phyloP scores from a whole-genome alignment of 92 coral and sea anemone genomes.

The Paragorgia papillata region DNA sequence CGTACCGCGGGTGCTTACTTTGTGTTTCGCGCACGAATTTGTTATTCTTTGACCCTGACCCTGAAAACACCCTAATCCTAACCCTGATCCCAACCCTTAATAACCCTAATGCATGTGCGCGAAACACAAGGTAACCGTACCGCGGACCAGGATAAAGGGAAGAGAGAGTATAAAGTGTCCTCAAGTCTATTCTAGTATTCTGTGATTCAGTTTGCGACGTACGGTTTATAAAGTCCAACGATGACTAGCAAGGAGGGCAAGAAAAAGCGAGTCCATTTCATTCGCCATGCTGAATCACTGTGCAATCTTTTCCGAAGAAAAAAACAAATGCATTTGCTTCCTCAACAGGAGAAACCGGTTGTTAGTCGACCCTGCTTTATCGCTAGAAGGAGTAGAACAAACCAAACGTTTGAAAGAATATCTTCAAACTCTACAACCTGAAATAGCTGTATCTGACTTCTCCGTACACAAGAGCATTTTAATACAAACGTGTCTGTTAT shows the following conservation, averaged over 20 bases:
- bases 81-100: no score
- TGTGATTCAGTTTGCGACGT: no score
- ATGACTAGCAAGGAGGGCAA: background rate
- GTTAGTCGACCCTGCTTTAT: conserved; percentile 27
- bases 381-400: conserved; percentile 28
- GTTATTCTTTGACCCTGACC: no score
- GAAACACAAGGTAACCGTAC: no score
- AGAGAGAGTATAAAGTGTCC: no score
- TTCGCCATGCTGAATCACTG: conserved; percentile 38
- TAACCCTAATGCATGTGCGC: no score
- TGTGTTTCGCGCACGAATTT: no score
- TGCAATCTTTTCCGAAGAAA: conserved; percentile 25
- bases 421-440: conserved; percentile 28
- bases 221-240: no score
- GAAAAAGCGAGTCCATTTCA: conserved; percentile 25
- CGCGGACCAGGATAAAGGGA: no score
- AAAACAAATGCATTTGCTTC: background rate
- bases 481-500: conserved; percentile 53
- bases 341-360: conserved; percentile 23
- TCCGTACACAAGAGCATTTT: conserved; percentile 57
- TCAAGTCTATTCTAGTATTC: no score
- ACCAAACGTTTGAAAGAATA: conserved; percentile 23
- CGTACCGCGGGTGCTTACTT: no score
- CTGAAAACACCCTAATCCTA: no score
- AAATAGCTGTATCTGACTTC: conserved; percentile 41